Evolutionary conservation across 2,888 invertebrate genomes (phyloP), one percentile per base, ranked within the genome.

Genomic region (Penaeus monodon): DNA sequence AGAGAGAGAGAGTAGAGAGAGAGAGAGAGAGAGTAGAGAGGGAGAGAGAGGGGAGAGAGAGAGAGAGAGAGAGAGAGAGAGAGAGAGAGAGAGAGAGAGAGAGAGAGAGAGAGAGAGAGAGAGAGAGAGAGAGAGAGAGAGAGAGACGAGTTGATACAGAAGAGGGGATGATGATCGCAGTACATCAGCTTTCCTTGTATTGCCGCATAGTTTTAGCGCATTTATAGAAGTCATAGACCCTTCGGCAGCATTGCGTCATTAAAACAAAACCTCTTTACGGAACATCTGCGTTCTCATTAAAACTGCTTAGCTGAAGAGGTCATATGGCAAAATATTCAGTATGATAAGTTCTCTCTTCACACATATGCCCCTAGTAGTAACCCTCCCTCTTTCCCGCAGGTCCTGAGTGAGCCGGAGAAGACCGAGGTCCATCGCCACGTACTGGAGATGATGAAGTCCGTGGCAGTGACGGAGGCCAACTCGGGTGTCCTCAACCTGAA

Each of bases 401-500:
- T 90, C 24, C 84, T 90, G 81, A 88, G 29, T 7, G 88, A 88
- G 70, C 77, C 85, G 20, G 90, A 90, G 85, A 90, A 90, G 79
- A 76, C 78, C 8, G 90, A 90, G 74, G 90, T 90, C 20, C 90
- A 90, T 70, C 82, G 90, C 22, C 90, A 88, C 68, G 90, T 90
- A 27, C 81, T 90, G 66, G 90, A 90, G 73, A 90, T 90, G 90
- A 90, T 88, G 90, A 90, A 90, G 79, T 86, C 88, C 27, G 90
- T 90, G 66, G 84, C 90, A 2, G 88, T 90, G 29, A 90, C 90
- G 29, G 90, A 90, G 65, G 90, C 90, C 49, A 90, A 90, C 85
- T 76, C 87, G 14, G 90, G 90, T 24, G 90, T 90, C 22, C 88
- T 90, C 81, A 90, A 90, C 84, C 80, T 89, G 38, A 89, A 89